These are phyloP conservation scores for Dryocosmus kuriphilus DNA, from an alignment of 2,888 invertebrate genomes.

Conservation along the genomic window DNA sequence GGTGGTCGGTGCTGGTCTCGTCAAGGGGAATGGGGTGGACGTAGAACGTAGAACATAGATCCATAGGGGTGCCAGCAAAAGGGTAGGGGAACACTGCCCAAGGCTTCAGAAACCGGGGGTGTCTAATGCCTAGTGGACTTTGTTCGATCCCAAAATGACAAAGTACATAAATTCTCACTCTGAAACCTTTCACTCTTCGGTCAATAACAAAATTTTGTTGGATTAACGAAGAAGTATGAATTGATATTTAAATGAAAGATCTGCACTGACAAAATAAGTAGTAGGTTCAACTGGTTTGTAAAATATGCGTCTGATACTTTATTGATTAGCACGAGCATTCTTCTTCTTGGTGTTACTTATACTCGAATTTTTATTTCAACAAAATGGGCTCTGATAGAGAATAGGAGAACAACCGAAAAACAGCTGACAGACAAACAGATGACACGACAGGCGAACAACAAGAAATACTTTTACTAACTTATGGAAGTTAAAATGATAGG, in stretches of 20 bases:
- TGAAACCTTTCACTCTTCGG: not conserved
- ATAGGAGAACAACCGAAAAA: no score
- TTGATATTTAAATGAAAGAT: not conserved
- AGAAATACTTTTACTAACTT: no score
- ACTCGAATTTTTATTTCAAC: no score
- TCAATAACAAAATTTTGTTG: not conserved
- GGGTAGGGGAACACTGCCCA: slow-evolving; percentile 72
- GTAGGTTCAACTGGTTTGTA: no score
- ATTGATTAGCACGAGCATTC: no score
- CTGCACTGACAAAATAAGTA: no score
- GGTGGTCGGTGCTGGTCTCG: slow-evolving; percentile 47
- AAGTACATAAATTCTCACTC: slow-evolving; percentile 44
- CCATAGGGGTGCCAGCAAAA: slow-evolving; percentile 73
- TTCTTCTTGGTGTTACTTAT: no score
- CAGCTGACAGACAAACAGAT: no score
- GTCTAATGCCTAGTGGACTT: slow-evolving; percentile 72
- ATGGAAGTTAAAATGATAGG: no score
- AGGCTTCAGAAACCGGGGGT: slow-evolving; percentile 72
- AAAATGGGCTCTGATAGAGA: no score
- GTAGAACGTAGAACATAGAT: slow-evolving; percentile 63
- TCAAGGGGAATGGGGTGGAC: slow-evolving; percentile 47
- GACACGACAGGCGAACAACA: no score
- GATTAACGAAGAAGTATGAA: not conserved
- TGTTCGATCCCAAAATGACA: slow-evolving; percentile 65
- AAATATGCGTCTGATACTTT: no score